Base-by-base conservation (phyloP, 35 echinoderm and acorn worm genomes). In the Lytechinus pictus region DNA sequence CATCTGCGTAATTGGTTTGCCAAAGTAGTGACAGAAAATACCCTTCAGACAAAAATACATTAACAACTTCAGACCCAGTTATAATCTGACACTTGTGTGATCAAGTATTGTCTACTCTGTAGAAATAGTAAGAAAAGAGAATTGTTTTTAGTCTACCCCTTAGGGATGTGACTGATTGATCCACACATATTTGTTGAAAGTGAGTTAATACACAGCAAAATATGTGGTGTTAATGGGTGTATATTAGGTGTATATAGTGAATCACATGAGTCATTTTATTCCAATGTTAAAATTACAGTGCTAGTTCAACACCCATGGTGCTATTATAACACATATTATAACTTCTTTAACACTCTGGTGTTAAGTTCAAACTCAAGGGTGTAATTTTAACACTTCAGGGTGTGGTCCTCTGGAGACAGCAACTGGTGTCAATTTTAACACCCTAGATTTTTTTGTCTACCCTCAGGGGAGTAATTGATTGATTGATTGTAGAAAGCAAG, bases 81-180 rank as follows among this genome's bases (percentile, higher is more conserved):
- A 79, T n/a, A 79, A 79, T 79, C 19, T n/a, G 66, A 79, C 66
- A 79, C 66, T 79, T 79, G 66, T 79, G 19, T 79, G 66, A 79
- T 24, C 66, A 79, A 79, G 33, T 44, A 44, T 44, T 44, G 33
- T 44, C 16, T n/a, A 79, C 66, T 79, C 66, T 24, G 66, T 79
- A 44, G 19, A 79, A 79, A 79, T 5, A 79, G 66, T n/a, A 16
- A 79, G 66, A 14, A 79, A 24, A 79, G 66, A n/a, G 66, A 79
- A 24, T 79, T 79, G 66, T 79, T 79, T 71, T 79, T n/a, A 1
- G 16, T 6, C 9, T 8, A 24, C 8, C 66, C 66, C 19, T 5
- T 24, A 79, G 66, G 66, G 66, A 24, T 24, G 16, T 79, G 66
- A 24, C 19, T 79, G n/a, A 79, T 79, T 27, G 61, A 71, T 71